phyloP scores from a whole-genome alignment of 2,888 invertebrate species.

The Bibio marci region DNA sequence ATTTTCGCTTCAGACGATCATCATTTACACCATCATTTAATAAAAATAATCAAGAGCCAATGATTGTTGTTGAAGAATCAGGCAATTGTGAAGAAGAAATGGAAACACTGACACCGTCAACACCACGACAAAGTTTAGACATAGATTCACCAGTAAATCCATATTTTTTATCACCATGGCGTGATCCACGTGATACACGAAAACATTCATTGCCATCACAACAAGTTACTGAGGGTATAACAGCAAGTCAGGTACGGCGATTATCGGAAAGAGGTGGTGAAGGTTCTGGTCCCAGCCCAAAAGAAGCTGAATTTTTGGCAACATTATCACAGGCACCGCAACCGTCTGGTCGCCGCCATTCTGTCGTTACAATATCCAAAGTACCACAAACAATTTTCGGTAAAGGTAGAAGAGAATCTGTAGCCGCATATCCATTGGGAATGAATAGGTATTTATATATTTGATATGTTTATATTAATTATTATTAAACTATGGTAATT shows the following conservation, averaged over 20 bases:
- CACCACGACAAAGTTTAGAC: slow-evolving; percentile 45
- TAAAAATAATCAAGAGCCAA: too few relatives aligned
- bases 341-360: slow-evolving; percentile 64
- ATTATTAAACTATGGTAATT: background rate
- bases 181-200: slow-evolving; percentile 52
- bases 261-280: slow-evolving; percentile 65
- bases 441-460: slow-evolving; percentile 20
- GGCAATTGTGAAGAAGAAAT: slow-evolving; percentile 47
- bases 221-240: slow-evolving; percentile 68
- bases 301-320: slow-evolving; percentile 67
- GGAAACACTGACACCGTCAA: slow-evolving; percentile 30
- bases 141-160: slow-evolving; percentile 68
- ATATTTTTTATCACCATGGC: slow-evolving; percentile 65
- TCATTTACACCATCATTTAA: too few relatives aligned
- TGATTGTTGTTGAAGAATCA: slow-evolving; percentile 65
- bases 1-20: too few relatives aligned
- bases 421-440: slow-evolving; percentile 52
- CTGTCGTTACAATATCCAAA: slow-evolving; percentile 71
- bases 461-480: background rate
- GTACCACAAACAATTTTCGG: slow-evolving; percentile 63
- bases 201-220: slow-evolving; percentile 75
- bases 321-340: slow-evolving; percentile 59
- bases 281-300: slow-evolving; percentile 54
- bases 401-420: slow-evolving; percentile 60
- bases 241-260: slow-evolving; percentile 70